Base-by-base conservation (phyloP, 2,888 invertebrate genomes). In the Quadriops clusia region DNA sequence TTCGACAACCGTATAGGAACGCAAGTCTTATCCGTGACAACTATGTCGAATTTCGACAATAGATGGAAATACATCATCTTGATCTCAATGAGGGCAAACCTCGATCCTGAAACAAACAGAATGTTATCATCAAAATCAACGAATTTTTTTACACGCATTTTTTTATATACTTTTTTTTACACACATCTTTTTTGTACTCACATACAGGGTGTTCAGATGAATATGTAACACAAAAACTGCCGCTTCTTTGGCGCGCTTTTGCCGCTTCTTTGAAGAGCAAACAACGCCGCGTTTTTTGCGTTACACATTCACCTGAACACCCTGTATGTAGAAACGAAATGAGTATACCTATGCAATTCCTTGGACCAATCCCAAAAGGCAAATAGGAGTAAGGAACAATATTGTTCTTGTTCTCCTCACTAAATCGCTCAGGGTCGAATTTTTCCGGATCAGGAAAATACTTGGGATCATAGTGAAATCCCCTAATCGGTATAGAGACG, bases 271-370 rank as follows among this genome's bases (percentile, higher is more conserved):
- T n/a, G n/a, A n/a, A n/a, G n/a, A n/a, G n/a, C n/a, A n/a, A n/a
- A n/a, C n/a, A n/a, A n/a, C n/a, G n/a, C n/a, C n/a, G n/a, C n/a
- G n/a, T n/a, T n/a, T n/a, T n/a, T n/a, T n/a, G n/a, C n/a, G n/a
- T n/a, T n/a, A n/a, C n/a, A n/a, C n/a, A n/a, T n/a, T n/a, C n/a
- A n/a, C n/a, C n/a, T n/a, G n/a, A n/a, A n/a, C n/a, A n/a, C n/a
- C n/a, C n/a, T n/a, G n/a, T n/a, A n/a, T n/a, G n/a, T n/a, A n/a
- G n/a, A n/a, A n/a, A n/a, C n/a, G n/a, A n/a, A n/a, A n/a, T n/a
- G n/a, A n/a, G n/a, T n/a, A n/a, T n/a, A 6, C 73, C 77, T 28
- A 77, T 70, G 41, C 77, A 77, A 45, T 65, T 72, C 29, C 75
- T 63, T 2, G 69, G 74, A 2, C 77, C 77, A 1, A 72, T 11